A percentile compares a stretch with the other conserved stretches of the same genome.
These are phyloP conservation scores for Bujurquina vittata DNA, from an alignment of 2,113 vertebrate species.

Conservation along the genomic window DNA sequence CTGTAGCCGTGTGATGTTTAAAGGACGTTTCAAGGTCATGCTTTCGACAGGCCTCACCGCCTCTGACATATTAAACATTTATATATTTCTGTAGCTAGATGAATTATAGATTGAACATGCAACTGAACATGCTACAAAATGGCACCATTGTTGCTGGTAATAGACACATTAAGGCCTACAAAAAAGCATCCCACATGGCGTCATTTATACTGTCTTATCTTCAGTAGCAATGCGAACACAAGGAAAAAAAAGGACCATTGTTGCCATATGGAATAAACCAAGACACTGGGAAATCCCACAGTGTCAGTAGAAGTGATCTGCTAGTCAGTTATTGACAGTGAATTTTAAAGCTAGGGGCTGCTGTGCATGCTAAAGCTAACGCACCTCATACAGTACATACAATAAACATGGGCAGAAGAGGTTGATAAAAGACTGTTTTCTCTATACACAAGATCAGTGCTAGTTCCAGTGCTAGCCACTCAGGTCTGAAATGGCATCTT, in stretches of 20 bases:
- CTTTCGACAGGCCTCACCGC: slow-evolving; percentile 66
- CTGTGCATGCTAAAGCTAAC: not conserved
- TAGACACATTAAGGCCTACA: slow-evolving; percentile 61
- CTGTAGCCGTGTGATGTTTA: slow-evolving; percentile 72
- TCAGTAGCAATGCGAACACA: not conserved
- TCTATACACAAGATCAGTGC: not conserved
- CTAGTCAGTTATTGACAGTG: not conserved
- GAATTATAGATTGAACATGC: slow-evolving; percentile 75
- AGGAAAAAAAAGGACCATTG: not conserved
- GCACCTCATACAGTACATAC: slow-evolving; percentile 8
- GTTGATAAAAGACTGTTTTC: slow-evolving; percentile 8
- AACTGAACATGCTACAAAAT: slow-evolving; percentile 71
- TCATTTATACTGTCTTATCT: slow-evolving; percentile 17
- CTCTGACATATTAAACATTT: slow-evolving; percentile 75
- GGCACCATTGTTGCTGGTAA: slow-evolving; percentile 59
- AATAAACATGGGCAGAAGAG: not conserved
- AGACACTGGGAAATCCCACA: not conserved
- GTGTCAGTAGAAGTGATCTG: not conserved
- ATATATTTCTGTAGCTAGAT: slow-evolving; percentile 69
- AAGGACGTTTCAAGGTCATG: slow-evolving; percentile 83
- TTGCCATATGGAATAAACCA: not conserved
- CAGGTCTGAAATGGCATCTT: not conserved
- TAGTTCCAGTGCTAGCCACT: not conserved
- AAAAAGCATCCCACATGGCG: slow-evolving; percentile 23
- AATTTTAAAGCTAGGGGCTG: not conserved